Base-by-base conservation (phyloP, 2,888 invertebrate genomes). In the Tenthredo notha region DNA sequence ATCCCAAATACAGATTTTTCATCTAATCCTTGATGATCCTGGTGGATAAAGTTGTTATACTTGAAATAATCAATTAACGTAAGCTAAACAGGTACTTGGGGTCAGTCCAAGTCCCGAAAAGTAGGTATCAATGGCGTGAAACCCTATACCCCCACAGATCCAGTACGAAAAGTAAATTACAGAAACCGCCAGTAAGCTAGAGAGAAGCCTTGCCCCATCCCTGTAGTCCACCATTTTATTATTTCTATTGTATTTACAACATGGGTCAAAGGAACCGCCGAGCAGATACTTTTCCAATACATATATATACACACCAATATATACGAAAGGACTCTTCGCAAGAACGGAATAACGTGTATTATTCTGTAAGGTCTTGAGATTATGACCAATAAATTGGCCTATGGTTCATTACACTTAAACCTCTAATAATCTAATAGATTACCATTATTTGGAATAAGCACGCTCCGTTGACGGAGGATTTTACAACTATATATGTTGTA, bases 351-450 rank as follows among this genome's bases (percentile, higher is more conserved):
- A 61, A 58, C 40, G 58, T 61, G 80, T 77, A 50, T 37, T 40
- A 80, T 80, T 61, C 61, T 54, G 50, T 33, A 50, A 77, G 58
- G 58, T 33, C 40, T 40, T 61, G 70, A 92, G 92, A 92, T 92
- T 92, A 93, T 91, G 92, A 92, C 91, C 92, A 92, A 93, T 92
- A 93, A 93, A 93, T 93, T 93, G 93, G 89, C 82, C 89, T 87
- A 90, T 88, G 93, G 91, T 92, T 93, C 93, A 91, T 93, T 93
- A 92, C 92, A 92, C 93, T 92, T 92, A 92, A 93, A 90, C 93
- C 90, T 90, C 90, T 92, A 93, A 93, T 92, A 93, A 92, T 92
- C 92, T 92, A 93, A 93, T 93, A 92, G 93, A 93, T 93, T 93
- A 92, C 92, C 92, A 92, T 93, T 93, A 93, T 93, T 91, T 92